These are phyloP conservation scores for Halcyon smyrnensis DNA, from an alignment of 2,797 vertebrate genomes.

Conservation along the genomic window DNA sequence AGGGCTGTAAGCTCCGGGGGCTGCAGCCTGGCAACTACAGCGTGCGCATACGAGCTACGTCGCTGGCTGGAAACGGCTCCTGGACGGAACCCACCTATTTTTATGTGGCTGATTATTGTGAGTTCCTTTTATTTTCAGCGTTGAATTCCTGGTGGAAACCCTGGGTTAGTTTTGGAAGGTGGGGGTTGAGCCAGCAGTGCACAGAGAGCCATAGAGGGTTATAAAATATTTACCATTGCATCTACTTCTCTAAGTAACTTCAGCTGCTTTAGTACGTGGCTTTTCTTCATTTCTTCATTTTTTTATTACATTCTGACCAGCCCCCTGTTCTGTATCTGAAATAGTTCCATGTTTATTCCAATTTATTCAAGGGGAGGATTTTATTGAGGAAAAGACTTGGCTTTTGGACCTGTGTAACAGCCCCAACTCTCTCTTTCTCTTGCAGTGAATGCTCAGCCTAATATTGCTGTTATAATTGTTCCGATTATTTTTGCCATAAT, in stretches of 20 bases:
- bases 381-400: not conserved
- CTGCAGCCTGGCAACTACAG: slow-evolving; percentile 95
- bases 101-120: slow-evolving; percentile 89
- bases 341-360: not conserved
- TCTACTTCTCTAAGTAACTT: not conserved
- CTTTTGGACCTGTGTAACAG: not conserved
- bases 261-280: not conserved
- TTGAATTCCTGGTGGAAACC: not conserved
- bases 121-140: slow-evolving; percentile 30
- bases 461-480: slow-evolving; percentile 88
- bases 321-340: not conserved
- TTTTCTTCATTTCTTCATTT: not conserved
- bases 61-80: slow-evolving; percentile 93
- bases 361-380: not conserved
- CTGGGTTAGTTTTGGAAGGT: not conserved
- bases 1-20: slow-evolving; percentile 86
- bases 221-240: not conserved
- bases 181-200: not conserved
- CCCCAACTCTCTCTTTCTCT: not conserved
- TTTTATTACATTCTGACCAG: not conserved
- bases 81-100: slow-evolving; percentile 91
- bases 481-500: slow-evolving; percentile 88
- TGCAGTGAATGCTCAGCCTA: slow-evolving; percentile 76
- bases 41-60: slow-evolving; percentile 91
- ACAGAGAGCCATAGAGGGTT: not conserved